Percentiles rank a stretch among this genome's conserved stretches.
These are phyloP conservation scores for Ennomos fuscantarius DNA, from an alignment of 2,888 invertebrate genomes.

Conservation along the genomic window DNA sequence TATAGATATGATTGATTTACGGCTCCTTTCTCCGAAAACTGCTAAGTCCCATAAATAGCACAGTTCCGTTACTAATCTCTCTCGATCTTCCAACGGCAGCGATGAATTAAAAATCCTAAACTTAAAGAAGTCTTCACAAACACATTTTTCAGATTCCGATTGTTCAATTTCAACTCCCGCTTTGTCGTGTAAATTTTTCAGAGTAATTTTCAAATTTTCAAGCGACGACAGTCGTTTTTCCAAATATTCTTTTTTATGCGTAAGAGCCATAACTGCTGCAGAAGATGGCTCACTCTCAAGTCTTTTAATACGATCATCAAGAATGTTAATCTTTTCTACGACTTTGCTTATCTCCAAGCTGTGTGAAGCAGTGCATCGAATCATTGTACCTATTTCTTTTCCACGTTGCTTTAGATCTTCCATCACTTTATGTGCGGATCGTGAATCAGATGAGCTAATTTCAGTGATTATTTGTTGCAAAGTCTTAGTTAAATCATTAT, in stretches of 20 bases:
- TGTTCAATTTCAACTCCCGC: conserved; percentile 50
- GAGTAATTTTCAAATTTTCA: conserved; percentile 64
- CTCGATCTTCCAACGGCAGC: conserved; percentile 64
- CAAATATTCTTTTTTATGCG: conserved; percentile 67
- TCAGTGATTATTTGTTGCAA: conserved; percentile 70
- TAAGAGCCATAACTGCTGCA: conserved; percentile 66
- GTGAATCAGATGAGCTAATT: conserved; percentile 50
- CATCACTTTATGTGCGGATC: conserved; percentile 52
- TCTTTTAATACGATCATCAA: conserved; percentile 65
- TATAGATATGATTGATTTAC: conserved; percentile 74
- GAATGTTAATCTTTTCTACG: conserved; percentile 61
- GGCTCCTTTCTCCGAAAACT: conserved; percentile 63
- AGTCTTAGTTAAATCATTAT: conserved; percentile 63
- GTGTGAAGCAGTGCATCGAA: conserved; percentile 61
- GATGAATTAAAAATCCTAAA: conserved; percentile 73
- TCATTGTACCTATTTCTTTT: conserved; percentile 60
- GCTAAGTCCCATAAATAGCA: conserved; percentile 74
- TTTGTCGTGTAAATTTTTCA: conserved; percentile 54
- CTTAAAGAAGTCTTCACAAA: conserved; percentile 70
- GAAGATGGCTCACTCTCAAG: conserved; percentile 59
- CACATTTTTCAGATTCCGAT: conserved; percentile 56
- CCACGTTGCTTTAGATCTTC: conserved; percentile 62
- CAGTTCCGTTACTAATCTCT: conserved; percentile 70
- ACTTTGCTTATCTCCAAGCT: conserved; percentile 70
- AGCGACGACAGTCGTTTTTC: conserved; percentile 60